Base-by-base conservation (phyloP, 2,888 invertebrate genomes). In the Orthosia gracilis region DNA sequence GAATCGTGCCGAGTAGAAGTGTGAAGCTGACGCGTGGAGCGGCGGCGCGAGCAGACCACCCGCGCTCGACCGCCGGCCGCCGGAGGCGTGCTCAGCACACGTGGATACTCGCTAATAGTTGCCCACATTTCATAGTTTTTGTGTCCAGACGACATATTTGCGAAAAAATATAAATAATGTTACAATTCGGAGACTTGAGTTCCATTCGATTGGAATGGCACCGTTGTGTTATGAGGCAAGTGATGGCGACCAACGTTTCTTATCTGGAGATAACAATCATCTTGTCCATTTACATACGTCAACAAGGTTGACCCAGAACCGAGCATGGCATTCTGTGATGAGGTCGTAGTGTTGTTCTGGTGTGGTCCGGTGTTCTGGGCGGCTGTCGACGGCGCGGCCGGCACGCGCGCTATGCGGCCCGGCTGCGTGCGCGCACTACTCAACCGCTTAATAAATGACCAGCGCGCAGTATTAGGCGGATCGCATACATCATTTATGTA, bases 401-500 rank as follows among this genome's bases (percentile, higher is more conserved):
- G 95, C 95, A 95, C 95, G 96, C 96, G 95, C 90, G 95, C 95
- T 93, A 96, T 96, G 96, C 94, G 93, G 89, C 91, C 84, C 88
- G 84, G 88, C 89, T 88, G 78, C 68, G 67, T 87, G 90, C 89
- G 88, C 89, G 90, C 91, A 90, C 92, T 91, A 88, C 93, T 92
- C 89, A 91, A 91, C 92, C 89, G 91, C 91, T 92, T 96, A 93
- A 96, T 96, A 96, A 96, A 96, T 96, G 95, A 95, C 94, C 94
- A 91, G 87, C 87, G 93, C 93, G 89, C 92, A 87, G 94, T 91
- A 96, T 96, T 96, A 96, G 96, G 95, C 96, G 95, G 94, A 93
- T 94, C 95, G 88, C 94, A 96, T 96, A 95, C 91, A 96, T 96
- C 96, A 96, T 96, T 96, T 96, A 96, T 96, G 96, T 96, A 96